Base-by-base conservation (phyloP, 2,888 invertebrate species). In the Blastobasis adustella region DNA sequence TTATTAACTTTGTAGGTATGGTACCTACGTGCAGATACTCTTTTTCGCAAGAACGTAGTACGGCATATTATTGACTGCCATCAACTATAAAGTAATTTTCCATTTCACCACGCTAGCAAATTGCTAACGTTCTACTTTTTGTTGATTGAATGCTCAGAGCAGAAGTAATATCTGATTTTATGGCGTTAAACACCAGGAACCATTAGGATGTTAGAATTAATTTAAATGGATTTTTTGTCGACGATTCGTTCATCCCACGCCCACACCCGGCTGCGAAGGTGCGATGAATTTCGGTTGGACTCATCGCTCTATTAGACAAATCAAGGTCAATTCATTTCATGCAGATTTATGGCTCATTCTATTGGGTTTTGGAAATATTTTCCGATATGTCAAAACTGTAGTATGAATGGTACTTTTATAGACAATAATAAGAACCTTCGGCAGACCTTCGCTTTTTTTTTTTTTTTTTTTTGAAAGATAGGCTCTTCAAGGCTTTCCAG, bases 221-320 rank as follows among this genome's bases (percentile, higher is more conserved):
- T 23, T 23, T 23, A 3, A 58, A 55, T 60, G 42, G 48, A 51
- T 49, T 57, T 57, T 54, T 55, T 53, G 49, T 9, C 48, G 58
- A 57, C 58, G 64, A 63, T 65, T 60, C 52, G 60, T 63, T 60
- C 58, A 56, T 54, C 61, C 60, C 59, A 65, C 65, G 58, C 56
- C 53, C 55, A 53, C 56, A 56, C 54, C 52, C 54, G 55, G 52
- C 56, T 45, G 45, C 54, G 57, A 51, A 64, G 63, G 64, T 69
- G 66, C 63, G 62, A 23, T 23, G 23, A 3, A 23, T 59, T 62
- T 62, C 53, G 54, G 55, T 54, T 62, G 49, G 49, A 65, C 60
- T 63, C 57, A 62, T 63, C 50, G 53, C 55, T 60, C 55, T 56
- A 62, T 60, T 46, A 37, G 46, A 37, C 37, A 37, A 8, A 46